phyloP scores from a whole-genome alignment of 2,113 vertebrate species.

The Aegypius monachus region DNA sequence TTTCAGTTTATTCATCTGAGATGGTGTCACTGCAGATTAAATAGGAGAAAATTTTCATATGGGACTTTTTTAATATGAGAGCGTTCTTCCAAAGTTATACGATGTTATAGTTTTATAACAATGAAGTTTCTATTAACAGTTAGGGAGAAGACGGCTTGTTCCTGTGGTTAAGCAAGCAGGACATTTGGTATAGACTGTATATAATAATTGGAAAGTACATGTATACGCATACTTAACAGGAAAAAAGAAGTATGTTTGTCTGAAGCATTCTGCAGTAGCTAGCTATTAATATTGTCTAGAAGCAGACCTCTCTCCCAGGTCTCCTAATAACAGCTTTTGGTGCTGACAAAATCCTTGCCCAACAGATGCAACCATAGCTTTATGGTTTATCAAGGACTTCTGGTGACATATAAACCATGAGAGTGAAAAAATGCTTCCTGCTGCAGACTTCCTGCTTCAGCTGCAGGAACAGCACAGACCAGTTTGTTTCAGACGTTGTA shows the following conservation, averaged over 20 bases:
- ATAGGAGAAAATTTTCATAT: background rate
- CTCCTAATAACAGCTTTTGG: background rate
- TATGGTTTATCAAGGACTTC: constrained; percentile 37
- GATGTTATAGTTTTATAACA: background rate
- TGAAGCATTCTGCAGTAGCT: background rate
- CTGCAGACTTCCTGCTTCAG: constrained; percentile 54
- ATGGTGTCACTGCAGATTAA: background rate
- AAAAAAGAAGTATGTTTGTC: background rate
- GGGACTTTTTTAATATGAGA: background rate
- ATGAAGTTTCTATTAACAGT: background rate
- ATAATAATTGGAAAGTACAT: background rate
- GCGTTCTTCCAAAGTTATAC: background rate
- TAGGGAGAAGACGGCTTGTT: background rate
- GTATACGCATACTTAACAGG: background rate
- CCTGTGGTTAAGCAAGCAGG: background rate
- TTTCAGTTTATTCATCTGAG: background rate
- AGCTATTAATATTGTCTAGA: background rate
- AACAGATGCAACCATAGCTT: constrained; percentile 11
- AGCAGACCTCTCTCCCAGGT: background rate
- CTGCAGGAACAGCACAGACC: constrained; percentile 2
- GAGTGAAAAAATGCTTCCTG: constrained; percentile 49
- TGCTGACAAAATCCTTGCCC: constrained; percentile 21
- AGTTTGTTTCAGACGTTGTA: background rate
- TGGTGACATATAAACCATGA: constrained; percentile 19
- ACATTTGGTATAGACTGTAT: background rate